A percentile compares a stretch with the other conserved stretches of the same genome.
Conservation (phyloP, 2,113 vertebrate species). For the Globicephala melas region DNA sequence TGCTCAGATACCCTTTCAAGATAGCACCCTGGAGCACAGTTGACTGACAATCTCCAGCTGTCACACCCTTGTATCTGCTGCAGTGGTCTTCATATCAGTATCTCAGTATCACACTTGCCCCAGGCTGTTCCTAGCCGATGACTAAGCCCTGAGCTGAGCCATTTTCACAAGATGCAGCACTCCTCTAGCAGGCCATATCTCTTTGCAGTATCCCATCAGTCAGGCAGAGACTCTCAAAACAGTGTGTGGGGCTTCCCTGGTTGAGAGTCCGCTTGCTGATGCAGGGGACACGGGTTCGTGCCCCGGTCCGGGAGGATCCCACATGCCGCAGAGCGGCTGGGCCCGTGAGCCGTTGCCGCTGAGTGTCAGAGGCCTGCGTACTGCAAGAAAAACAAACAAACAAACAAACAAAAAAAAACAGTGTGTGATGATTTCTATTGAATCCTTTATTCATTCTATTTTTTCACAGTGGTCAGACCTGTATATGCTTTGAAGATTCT, state of each 20-base stretch:
- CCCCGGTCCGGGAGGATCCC: no score
- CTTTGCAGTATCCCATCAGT: neutral
- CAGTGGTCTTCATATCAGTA: accelerated
- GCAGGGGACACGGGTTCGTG: no score
- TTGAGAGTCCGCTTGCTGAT: no score
- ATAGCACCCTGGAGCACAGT: neutral
- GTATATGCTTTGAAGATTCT: neutral
- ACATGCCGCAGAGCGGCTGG: accelerated
- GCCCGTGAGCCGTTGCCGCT: no score
- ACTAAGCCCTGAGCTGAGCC: neutral
- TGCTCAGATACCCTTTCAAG: neutral
- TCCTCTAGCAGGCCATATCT: neutral
- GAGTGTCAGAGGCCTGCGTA: no score
- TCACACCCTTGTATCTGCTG: neutral
- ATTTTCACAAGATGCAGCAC: neutral
- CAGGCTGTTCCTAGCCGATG: neutral
- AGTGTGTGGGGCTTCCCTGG: no score
- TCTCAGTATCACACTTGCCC: neutral
- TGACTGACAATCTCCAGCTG: neutral
- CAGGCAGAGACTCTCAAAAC: neutral
- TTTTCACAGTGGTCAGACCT: neutral
- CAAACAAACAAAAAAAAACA: neutral
- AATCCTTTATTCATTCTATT: neutral
- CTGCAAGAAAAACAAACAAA: no score
- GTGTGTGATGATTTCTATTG: neutral